A percentile compares a stretch with the other conserved stretches of the same genome.
phyloP scores from a whole-genome alignment of 1,140 invertebrate genomes.

The Potamilus streckersoni region DNA sequence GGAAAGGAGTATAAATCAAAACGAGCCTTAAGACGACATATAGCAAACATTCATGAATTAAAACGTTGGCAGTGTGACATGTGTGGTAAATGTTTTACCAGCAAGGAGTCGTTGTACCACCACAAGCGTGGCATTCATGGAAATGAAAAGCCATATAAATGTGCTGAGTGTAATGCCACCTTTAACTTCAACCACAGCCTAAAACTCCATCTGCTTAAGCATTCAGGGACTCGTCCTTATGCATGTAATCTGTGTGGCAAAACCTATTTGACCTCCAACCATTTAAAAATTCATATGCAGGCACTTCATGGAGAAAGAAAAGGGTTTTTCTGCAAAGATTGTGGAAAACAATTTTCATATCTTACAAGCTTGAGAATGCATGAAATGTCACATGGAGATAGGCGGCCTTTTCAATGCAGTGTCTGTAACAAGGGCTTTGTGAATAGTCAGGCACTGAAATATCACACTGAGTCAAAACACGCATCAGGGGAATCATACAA shows the following conservation, averaged over 20 bases:
- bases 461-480: constrained; percentile 69
- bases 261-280: constrained; percentile 56
- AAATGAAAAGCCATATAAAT: constrained; percentile 71
- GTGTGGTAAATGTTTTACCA: constrained; percentile 72
- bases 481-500: constrained; percentile 59
- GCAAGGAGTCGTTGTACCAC: constrained; percentile 69
- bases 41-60: constrained; percentile 80
- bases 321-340: constrained; percentile 51
- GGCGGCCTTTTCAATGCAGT: constrained; percentile 81
- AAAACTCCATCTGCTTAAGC: constrained; percentile 70
- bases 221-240: constrained; percentile 69
- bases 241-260: constrained; percentile 71
- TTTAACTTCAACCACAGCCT: constrained; percentile 73
- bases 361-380: constrained; percentile 88
- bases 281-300: constrained; percentile 57
- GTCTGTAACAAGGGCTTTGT: constrained; percentile 84
- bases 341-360: constrained; percentile 83
- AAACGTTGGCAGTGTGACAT: constrained; percentile 66
- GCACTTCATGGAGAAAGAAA: constrained; percentile 48
- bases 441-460: constrained; percentile 87
- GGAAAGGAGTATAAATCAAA: constrained; percentile 90
- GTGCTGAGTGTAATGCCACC: constrained; percentile 71
- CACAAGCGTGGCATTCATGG: constrained; percentile 68
- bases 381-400: constrained; percentile 85
- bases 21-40: constrained; percentile 91